These are phyloP conservation scores for Baccha elongata DNA, from an alignment of 2,888 invertebrate genomes.

Conservation along the genomic window DNA sequence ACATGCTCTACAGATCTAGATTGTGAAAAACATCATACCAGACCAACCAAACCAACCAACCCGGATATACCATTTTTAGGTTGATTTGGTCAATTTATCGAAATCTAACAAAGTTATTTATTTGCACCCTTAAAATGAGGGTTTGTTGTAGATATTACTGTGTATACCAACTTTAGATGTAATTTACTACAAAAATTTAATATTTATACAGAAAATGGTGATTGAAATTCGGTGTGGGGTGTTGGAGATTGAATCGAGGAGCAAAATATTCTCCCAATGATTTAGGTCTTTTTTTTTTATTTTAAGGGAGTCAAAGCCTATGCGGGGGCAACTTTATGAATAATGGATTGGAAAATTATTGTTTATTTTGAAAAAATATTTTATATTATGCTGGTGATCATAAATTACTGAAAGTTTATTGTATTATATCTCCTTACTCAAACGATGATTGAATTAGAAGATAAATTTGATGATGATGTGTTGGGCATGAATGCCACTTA, in stretches of 20 bases:
- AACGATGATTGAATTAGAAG: too few species aligned
- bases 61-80: constrained; percentile 29
- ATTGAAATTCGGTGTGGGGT: constrained; percentile 27
- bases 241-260: neutral
- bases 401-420: constrained; percentile 16
- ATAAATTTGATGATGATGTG: too few species aligned
- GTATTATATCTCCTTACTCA: too few species aligned
- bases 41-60: neutral
- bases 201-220: constrained; percentile 13
- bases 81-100: constrained; percentile 60
- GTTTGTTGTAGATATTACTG: neutral
- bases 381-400: constrained; percentile 22
- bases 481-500: too few species aligned
- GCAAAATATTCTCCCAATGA: constrained; percentile 24
- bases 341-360: constrained; percentile 44
- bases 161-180: neutral
- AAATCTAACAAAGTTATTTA: constrained; percentile 58
- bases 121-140: constrained; percentile 13
- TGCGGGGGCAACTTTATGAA: constrained; percentile 44
- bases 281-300: constrained; percentile 20
- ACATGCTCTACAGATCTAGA: neutral
- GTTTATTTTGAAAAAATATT: constrained; percentile 34
- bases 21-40: neutral
- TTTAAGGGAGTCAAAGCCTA: neutral
- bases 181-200: constrained; percentile 24